Percentiles rank a stretch among this genome's conserved stretches.
Evolutionary conservation across 2,113 vertebrate species (phyloP).

Genomic region (Circaetus gallicus): DNA sequence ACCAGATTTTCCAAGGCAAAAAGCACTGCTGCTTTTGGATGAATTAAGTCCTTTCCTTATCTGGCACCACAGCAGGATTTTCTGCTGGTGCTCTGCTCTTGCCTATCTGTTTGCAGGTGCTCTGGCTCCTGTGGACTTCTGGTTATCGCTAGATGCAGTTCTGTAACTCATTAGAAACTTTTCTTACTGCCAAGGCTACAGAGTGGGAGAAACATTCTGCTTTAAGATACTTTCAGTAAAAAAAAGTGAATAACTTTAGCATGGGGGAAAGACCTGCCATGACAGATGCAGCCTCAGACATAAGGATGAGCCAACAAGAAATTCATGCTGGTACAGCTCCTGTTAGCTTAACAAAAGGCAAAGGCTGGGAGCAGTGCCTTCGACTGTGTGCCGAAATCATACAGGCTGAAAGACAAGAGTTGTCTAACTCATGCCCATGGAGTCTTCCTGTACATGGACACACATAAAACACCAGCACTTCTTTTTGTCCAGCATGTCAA

Average conservation of each 20-base stretch:
- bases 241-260: not conserved
- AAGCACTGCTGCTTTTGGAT: not conserved
- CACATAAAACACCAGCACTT: accelerated
- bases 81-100: not conserved
- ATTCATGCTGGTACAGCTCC: accelerated
- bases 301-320: not conserved
- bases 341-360: not conserved
- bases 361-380: not conserved
- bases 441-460: no score
- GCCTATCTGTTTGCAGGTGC: not conserved
- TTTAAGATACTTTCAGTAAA: not conserved
- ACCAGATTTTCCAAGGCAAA: not conserved
- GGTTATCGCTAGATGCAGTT: not conserved
- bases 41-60: not conserved
- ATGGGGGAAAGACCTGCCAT: not conserved
- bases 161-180: not conserved
- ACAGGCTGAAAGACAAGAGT: not conserved
- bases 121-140: not conserved
- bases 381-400: accelerated
- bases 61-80: not conserved
- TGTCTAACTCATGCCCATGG: accelerated
- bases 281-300: not conserved
- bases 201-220: not conserved
- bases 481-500: not conserved
- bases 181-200: not conserved